Conservation (phyloP, 2,113 vertebrate genomes). For the Todiramphus chloris region DNA sequence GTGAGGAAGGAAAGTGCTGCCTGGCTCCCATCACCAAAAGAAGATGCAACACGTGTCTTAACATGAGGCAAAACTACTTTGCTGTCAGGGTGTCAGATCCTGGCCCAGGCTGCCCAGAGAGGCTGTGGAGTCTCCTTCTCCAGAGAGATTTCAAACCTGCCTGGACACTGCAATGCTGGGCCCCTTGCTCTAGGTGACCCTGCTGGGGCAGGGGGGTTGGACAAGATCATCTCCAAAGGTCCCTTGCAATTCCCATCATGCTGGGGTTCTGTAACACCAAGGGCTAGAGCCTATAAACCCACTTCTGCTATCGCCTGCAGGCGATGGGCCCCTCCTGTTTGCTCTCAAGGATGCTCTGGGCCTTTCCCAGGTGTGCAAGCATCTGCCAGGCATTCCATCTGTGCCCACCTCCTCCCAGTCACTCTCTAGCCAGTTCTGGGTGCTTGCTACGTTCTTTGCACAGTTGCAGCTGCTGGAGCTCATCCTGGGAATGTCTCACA, state of each 20-base stretch:
- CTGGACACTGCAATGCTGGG: background rate
- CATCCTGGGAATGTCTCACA: background rate
- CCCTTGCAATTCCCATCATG: background rate
- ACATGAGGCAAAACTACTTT: background rate
- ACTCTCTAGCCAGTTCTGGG: background rate
- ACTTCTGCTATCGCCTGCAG: fast-evolving
- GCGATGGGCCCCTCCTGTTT: background rate
- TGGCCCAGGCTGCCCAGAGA: background rate
- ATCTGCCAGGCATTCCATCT: background rate
- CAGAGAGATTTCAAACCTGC: background rate
- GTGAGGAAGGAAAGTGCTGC: background rate
- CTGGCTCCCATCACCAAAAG: background rate
- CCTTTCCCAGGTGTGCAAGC: background rate
- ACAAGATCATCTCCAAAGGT: background rate
- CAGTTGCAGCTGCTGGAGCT: background rate
- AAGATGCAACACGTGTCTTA: background rate
- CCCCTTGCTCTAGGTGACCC: background rate
- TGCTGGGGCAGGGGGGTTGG: background rate
- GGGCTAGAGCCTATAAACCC: background rate
- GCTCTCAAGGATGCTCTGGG: background rate
- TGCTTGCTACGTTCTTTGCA: fast-evolving
- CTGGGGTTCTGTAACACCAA: background rate
- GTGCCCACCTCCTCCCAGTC: background rate
- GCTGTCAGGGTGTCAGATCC: background rate
- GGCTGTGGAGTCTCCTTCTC: background rate